A percentile compares a stretch with the other conserved stretches of the same genome.
Evolutionary conservation across 1,140 invertebrate species (phyloP).

Genomic region (Berghia stephanieae): DNA sequence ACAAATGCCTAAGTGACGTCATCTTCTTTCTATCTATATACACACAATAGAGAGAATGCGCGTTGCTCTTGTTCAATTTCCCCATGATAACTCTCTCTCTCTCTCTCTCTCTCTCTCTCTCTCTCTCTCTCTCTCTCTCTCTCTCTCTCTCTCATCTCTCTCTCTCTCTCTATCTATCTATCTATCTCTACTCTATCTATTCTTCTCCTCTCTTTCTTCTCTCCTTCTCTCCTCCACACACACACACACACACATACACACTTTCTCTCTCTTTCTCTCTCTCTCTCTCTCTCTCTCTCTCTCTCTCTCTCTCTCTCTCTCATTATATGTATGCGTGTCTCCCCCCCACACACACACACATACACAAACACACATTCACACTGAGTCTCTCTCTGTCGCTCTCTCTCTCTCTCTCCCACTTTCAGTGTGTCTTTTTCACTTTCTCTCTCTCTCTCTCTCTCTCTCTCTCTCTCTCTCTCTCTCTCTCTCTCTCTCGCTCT

Average conservation of each 20-base stretch:
- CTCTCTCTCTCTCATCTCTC: too few relatives aligned
- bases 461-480: background rate
- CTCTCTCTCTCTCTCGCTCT: too few relatives aligned
- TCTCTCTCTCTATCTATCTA: too few relatives aligned
- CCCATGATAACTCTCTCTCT: too few relatives aligned
- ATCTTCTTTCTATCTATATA: too few relatives aligned
- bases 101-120: background rate
- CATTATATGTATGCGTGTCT: background rate
- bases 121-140: background rate
- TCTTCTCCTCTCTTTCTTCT: too few relatives aligned
- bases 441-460: conserved; percentile 16
- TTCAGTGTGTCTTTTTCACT: background rate
- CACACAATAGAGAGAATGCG: too few relatives aligned
- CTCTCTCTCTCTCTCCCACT: conserved; percentile 5
- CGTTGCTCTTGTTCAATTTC: background rate
- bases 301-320: background rate
- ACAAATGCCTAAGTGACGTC: too few relatives aligned
- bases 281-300: background rate
- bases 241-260: too few relatives aligned
- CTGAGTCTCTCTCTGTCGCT: background rate
- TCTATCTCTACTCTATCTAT: too few relatives aligned
- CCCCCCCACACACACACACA: background rate
- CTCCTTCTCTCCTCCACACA: too few relatives aligned
- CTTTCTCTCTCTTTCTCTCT: too few relatives aligned
- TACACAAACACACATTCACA: conserved; percentile 12